A percentile compares a stretch with the other conserved stretches of the same genome.
These are phyloP conservation scores for Grammomys dolichurus DNA, from an alignment of 2,113 vertebrate genomes.

Conservation along the genomic window DNA sequence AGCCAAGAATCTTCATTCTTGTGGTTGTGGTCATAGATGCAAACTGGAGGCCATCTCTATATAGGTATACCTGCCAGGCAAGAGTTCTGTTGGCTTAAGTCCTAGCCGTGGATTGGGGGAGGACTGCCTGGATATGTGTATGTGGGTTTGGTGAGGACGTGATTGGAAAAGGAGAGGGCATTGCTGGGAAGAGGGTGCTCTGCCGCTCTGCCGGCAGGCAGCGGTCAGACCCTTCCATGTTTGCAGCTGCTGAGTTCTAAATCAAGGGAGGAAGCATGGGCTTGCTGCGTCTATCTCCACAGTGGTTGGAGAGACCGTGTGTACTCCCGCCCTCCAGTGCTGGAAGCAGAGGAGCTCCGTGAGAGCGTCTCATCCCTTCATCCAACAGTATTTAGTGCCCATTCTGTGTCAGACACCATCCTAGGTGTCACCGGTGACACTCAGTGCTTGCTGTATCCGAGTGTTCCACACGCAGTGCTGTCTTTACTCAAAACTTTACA, in stretches of 20 bases:
- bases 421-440: background rate
- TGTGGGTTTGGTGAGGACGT: background rate
- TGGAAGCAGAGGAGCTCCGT: background rate
- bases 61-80: background rate
- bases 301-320: background rate
- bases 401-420: background rate
- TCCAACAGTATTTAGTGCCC: background rate
- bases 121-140: background rate
- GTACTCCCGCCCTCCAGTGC: background rate
- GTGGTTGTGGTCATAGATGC: background rate
- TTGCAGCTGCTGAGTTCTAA: conserved; percentile 18
- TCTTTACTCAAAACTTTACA: background rate
- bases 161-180: background rate
- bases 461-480: background rate
- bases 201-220: background rate
- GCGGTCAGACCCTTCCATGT: background rate
- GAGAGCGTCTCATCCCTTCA: background rate
- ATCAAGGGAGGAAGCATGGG: background rate
- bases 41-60: background rate
- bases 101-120: background rate
- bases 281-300: background rate
- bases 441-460: background rate
- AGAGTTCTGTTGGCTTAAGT: background rate
- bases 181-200: background rate
- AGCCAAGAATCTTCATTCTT: background rate